A percentile compares a stretch with the other conserved stretches of the same genome.
These are phyloP conservation scores for Nymphalis io DNA, from an alignment of 1,140 invertebrate species.

Conservation along the genomic window DNA sequence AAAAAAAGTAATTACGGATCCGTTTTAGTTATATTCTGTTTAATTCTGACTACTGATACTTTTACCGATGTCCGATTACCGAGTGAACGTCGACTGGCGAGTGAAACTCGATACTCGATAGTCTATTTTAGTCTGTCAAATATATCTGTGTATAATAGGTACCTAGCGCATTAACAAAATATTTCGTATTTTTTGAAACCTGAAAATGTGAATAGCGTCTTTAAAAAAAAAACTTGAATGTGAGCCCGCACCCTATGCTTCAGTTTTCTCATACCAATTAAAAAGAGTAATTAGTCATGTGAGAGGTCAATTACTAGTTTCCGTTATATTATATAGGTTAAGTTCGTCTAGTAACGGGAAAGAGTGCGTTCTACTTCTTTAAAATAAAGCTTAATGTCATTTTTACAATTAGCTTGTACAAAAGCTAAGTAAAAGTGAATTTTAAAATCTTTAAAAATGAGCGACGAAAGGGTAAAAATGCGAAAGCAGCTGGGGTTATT, in stretches of 20 bases:
- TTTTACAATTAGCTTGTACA: neutral
- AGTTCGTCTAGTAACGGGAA: slow-evolving; percentile 31
- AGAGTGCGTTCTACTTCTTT: slow-evolving; percentile 18
- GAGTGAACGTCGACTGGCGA: no score
- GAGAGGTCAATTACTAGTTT: slow-evolving; percentile 43
- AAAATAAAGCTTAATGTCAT: neutral
- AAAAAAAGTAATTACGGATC: no score
- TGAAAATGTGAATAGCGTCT: slow-evolving; percentile 2
- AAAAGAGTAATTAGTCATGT: slow-evolving; percentile 42
- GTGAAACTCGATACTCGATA: no score
- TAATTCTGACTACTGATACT: no score
- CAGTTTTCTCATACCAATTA: slow-evolving; percentile 22
- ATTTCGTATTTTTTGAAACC: neutral
- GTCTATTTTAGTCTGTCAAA: slow-evolving; percentile 2
- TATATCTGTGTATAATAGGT: neutral
- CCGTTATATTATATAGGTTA: slow-evolving; percentile 34
- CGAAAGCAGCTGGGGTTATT: slow-evolving; percentile 91
- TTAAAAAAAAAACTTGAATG: neutral
- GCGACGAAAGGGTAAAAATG: slow-evolving; percentile 83
- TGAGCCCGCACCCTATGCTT: neutral
- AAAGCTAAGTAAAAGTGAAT: neutral
- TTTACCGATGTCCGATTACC: no score
- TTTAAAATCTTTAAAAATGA: slow-evolving; percentile 53
- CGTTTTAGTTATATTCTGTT: no score
- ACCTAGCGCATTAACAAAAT: slow-evolving; percentile 5